A percentile compares a stretch with the other conserved stretches of the same genome.
Conservation (phyloP, 2,888 invertebrate genomes). For the Bedellia somnulentella region DNA sequence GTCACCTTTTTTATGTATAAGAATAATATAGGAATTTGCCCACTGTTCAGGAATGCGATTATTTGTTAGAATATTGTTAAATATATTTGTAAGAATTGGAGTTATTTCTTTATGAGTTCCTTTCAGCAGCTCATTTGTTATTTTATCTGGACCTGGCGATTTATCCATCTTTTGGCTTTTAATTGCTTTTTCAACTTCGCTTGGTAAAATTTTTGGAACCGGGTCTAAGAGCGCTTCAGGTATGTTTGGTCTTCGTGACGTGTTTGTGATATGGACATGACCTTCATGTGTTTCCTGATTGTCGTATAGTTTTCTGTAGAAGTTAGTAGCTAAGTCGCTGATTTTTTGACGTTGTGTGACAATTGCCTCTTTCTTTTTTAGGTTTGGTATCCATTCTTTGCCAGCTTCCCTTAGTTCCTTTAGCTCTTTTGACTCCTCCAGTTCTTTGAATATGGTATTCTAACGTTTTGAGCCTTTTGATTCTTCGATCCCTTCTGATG, state of each 20-base stretch:
- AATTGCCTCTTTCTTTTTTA: neutral
- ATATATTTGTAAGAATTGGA: constrained; percentile 6
- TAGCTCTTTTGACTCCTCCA: constrained; percentile 4
- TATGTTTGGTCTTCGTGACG: neutral
- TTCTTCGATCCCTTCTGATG: neutral
- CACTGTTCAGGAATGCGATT: constrained; percentile 9
- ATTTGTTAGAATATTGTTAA: constrained; percentile 3
- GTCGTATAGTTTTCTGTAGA: neutral
- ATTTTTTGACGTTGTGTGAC: neutral
- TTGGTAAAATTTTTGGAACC: neutral
- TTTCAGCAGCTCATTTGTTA: constrained; percentile 9
- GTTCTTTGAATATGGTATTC: constrained; percentile 2
- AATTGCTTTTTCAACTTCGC: constrained; percentile 1
- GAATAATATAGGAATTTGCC: no score
- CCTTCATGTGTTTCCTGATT: neutral
- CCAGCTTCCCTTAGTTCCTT: neutral
- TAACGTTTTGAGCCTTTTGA: neutral
- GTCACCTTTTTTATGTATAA: no score
- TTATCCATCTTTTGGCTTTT: constrained; percentile 4
- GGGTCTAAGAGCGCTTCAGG: neutral
- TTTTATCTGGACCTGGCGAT: constrained; percentile 6
- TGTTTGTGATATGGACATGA: neutral
- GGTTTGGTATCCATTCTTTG: constrained; percentile 2
- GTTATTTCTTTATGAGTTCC: constrained; percentile 4
- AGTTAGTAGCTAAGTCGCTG: constrained; percentile 1